Base-by-base conservation (phyloP, 92 coral and sea anemone species). In the Desmophyllum pertusum region DNA sequence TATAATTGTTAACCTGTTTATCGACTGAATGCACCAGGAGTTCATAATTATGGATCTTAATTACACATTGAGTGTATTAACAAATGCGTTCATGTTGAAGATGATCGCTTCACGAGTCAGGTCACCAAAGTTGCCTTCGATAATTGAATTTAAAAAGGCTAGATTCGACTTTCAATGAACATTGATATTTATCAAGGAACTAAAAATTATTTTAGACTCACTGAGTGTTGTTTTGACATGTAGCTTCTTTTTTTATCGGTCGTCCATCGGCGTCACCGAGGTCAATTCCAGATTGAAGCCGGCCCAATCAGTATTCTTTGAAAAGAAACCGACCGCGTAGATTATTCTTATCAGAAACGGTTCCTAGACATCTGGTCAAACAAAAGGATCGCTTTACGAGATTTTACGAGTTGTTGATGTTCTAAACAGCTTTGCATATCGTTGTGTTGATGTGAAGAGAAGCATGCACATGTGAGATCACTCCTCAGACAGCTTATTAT, bases 311-410 rank as follows among this genome's bases (percentile, higher is more conserved):
- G 1, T 15, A 8, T 21, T 6, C 61, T 37, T 74, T 74, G 46
- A 37, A 14, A 27, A 30, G 11, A 55, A 40, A 33, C 43, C 68
- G 50, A 77, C 81, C 31, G n/a, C n/a, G 35, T 37, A 36, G 69
- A 55, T 53, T 55, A 77, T 23, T 45, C 46, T 79, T 79, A 79
- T 79, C 84, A 66, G 75, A 10, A 48, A 45, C 40, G 6, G 36
- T 33, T 43, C 53, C 62, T 48, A 33, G 63, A 18, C 84, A 79
- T 79, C 84, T 79, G 84, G 75, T n/a, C 7, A 42, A 10, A 65
- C 5, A 13, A 14, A n/a, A 3, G 43, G 23, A 79, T 77, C 53
- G 13, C 41, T 46, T 46, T 46, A 30, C 48, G 45, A 42, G 21
- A 55, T 43, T 64, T 64, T 17, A 25, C 7, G 36, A 21, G 38